Evolutionary conservation across 30 jellyfish, hydroid and myxozoan genomes (phyloP), one percentile per base, ranked within the genome.

Genomic region (Pelagia noctiluca): DNA sequence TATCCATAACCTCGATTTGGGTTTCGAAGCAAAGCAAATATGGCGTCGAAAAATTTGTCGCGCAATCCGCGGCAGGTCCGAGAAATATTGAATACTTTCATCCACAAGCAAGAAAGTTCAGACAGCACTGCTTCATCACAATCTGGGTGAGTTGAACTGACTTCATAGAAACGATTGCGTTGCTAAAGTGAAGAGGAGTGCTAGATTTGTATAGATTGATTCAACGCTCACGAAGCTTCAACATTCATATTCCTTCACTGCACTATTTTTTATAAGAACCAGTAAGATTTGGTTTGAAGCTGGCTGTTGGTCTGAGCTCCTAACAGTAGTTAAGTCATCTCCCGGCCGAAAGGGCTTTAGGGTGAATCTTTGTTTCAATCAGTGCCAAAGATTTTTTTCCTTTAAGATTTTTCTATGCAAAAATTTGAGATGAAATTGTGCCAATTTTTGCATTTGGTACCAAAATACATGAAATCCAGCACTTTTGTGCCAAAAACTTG

Each of bases 31-130:
- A 10, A 50, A 28, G 50, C 64, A n/a, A 80, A 80, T 35, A 83
- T 83, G 93, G 93, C 93, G 89, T 49, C 82, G 54, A 1, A 49
- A 0, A 50, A 52, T 2, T 52, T 64, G 65, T 53, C 46, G 13
- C 63, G 82, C 63, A 84, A 31, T 34, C 94, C 94, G 29, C 87
- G 88, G 63, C 71, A 84, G 88, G 94, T 84, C 69, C 71, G 62
- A 34, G 83, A 84, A 50, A 84, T 84, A 88, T 61, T 84, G 63
- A 88, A 68, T 0, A 54, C 88, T 42, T 71, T 84, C 29, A 73
- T 84, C 50, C 94, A 84, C 49, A 48, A 63, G 21, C 87, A 87
- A 7, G 87, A 50, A 69, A 34, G 7, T 2, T 8, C 75, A 42
- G 12, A 42, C 8, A 16, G 16, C 16, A 5, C 57, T 42, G 12